Percentiles rank a stretch among this genome's conserved stretches.
Conservation (phyloP, 2,113 vertebrate genomes). For the Clarias magur region DNA sequence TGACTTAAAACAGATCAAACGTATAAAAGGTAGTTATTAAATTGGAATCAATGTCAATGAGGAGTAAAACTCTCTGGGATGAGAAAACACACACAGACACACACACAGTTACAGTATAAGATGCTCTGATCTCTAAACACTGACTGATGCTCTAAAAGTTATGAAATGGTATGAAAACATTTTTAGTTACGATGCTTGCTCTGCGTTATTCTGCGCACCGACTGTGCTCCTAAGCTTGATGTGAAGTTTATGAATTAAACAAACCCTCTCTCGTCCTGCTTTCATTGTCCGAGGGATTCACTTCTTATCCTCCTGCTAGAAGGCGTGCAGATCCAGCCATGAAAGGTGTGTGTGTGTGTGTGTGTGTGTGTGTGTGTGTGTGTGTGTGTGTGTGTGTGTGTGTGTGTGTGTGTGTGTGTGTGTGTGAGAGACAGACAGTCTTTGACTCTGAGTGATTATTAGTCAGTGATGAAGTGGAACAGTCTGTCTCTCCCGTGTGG, state of each 20-base stretch:
- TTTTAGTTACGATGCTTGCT: neutral
- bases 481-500: conserved; percentile 71
- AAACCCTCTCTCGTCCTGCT: neutral
- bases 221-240: neutral
- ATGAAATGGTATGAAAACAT: neutral
- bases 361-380: too few relatives aligned
- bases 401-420: conserved; percentile 18
- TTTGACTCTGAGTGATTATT: conserved; percentile 68
- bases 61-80: neutral
- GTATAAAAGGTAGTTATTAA: neutral
- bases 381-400: too few relatives aligned
- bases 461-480: conserved; percentile 74
- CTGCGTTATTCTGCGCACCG: neutral
- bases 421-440: conserved; percentile 41
- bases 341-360: neutral
- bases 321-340: neutral
- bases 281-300: neutral
- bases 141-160: neutral
- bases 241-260: neutral
- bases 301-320: neutral
- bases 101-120: neutral
- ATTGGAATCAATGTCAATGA: neutral
- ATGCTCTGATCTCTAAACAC: neutral
- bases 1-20: neutral
- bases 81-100: neutral